Conservation (phyloP, 2,888 invertebrate genomes). For the Acronicta leporina region DNA sequence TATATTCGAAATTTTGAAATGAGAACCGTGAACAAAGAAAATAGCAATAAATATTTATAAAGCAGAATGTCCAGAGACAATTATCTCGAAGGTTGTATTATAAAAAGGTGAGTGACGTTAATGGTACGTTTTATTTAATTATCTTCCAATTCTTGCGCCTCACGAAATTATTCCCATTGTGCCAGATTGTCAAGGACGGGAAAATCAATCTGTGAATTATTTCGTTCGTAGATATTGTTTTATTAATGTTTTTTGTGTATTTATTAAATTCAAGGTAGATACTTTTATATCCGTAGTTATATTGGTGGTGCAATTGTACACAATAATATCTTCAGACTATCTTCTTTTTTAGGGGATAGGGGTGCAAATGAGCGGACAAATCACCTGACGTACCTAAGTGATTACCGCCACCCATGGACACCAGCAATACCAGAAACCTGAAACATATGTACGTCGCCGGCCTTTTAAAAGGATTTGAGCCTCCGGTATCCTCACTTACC, state of each 20-base stretch:
- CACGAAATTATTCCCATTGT: conserved; percentile 37
- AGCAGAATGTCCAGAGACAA: conserved; percentile 39
- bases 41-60: conserved; percentile 49
- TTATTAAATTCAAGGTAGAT: conserved; percentile 11
- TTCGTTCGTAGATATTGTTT: conserved; percentile 24
- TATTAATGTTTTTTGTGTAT: conserved; percentile 19
- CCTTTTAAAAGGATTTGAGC: too few species aligned
- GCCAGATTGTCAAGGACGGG: conserved; percentile 26
- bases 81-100: conserved; percentile 44
- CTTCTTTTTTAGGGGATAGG: too few species aligned
- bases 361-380: too few species aligned
- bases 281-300: conserved; percentile 31
- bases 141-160: conserved; percentile 36
- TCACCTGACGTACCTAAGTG: too few species aligned
- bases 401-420: too few species aligned
- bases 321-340: too few species aligned
- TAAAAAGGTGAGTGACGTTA: conserved; percentile 42
- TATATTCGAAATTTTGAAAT: conserved; percentile 17
- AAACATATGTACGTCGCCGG: too few species aligned
- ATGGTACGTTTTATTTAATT: conserved; percentile 57
- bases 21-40: conserved; percentile 24
- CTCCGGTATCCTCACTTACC: too few species aligned
- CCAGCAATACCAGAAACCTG: too few species aligned
- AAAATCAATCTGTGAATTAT: conserved; percentile 41
- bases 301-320: neutral